Base-by-base conservation (phyloP, 2,113 vertebrate species). In the Chlorodrepanis virens region DNA sequence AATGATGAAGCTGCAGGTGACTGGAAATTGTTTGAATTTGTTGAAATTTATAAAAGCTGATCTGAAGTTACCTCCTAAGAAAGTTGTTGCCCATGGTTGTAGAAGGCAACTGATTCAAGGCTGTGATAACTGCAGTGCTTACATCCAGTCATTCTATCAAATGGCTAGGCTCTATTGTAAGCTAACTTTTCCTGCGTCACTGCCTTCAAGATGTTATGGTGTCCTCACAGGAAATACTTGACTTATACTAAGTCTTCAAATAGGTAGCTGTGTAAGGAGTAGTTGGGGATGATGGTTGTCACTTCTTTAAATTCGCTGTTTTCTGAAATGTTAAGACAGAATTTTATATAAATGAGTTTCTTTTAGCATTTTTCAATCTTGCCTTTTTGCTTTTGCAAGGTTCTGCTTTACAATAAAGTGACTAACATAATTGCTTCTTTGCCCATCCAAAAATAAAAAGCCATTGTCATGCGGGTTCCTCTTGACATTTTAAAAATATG, bases 241-340 rank as follows among this genome's bases (percentile, higher is more conserved):
- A 54, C 6, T 75, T 85, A 54, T 4, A 2, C 2, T 59, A 16
- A 79, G 24, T 40, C 31, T 69, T 77, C 33, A 50, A 25, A 35
- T 39, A 17, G 7, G 24, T 69, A 16, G 8, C 31, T 89, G 65
- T 65, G 14, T 39, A 59, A 76, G 69, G 45, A 54, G 35, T 35
- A 35, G 17, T 7, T 44, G n/a, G 0, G 40, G 21, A 3, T 71
- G 31, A 11, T 35, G 40, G 42, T 53, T 77, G 16, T 29, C 19
- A 6, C 59, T 74, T 71, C 53, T 54, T 31, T 8, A 81, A 81
- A 78, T 33, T 16, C 69, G 25, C n/a, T 12, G 2, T 81, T 77
- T 94, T 87, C 54, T 89, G 69, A 77, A 84, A 84, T 53, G 22
- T 70, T 47, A 77, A 57, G 42, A 35, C 10, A 77, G 52, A 85